These are phyloP conservation scores for Leptinotarsa juncta DNA, from an alignment of 2,888 invertebrate genomes.

Conservation along the genomic window DNA sequence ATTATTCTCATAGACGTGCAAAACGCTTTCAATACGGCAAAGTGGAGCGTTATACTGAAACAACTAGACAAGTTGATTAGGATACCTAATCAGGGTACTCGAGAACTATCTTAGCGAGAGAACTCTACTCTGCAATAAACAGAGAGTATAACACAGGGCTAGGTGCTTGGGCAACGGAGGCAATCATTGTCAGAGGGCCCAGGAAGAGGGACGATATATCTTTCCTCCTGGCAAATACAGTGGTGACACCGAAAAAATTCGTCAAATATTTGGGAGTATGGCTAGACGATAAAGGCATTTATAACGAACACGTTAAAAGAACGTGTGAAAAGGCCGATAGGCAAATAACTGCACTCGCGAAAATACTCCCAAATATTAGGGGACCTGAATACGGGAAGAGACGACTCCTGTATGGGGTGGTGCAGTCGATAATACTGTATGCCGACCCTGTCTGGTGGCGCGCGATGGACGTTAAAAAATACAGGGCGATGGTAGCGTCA, in stretches of 20 bases:
- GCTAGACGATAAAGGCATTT: constrained; percentile 25
- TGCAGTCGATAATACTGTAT: constrained; percentile 37
- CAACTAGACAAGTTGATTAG: constrained; percentile 1
- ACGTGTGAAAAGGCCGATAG: constrained; percentile 25
- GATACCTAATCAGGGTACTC: constrained; percentile 18
- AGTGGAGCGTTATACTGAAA: constrained; percentile 12
- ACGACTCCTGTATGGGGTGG: constrained; percentile 22
- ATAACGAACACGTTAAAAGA: constrained; percentile 21
- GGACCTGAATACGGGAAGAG: constrained; percentile 31
- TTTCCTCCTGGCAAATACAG: constrained; percentile 11
- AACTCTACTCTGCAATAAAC: not conserved
- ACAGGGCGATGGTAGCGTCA: constrained; percentile 11
- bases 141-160: constrained; percentile 33
- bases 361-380: constrained; percentile 25
- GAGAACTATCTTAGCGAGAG: constrained; percentile 6
- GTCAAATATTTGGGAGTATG: constrained; percentile 36
- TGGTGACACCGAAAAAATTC: constrained; percentile 18
- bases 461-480: constrained; percentile 21
- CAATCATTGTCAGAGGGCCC: constrained; percentile 26
- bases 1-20: constrained; percentile 19
- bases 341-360: constrained; percentile 1
- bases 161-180: constrained; percentile 33
- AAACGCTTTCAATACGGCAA: constrained; percentile 14
- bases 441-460: constrained; percentile 35
- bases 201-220: constrained; percentile 22